A percentile compares a stretch with the other conserved stretches of the same genome.
Evolutionary conservation across 2,888 invertebrate genomes (phyloP).

Genomic region (Lissonota sp.): DNA sequence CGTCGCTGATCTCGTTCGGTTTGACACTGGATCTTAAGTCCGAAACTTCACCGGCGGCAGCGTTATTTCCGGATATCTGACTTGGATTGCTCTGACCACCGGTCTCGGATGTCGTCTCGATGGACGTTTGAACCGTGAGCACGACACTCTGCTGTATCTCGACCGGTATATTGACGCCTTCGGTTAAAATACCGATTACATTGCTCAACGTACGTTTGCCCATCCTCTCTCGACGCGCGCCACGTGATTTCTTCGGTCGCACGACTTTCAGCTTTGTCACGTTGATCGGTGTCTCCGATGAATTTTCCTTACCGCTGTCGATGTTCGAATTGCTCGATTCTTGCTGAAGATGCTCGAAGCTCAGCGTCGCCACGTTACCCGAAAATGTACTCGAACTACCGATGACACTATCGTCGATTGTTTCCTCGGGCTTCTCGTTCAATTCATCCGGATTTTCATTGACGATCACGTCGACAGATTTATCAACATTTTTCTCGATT

Average conservation of each 20-base stretch:
- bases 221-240: slow-evolving; percentile 73
- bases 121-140: slow-evolving; percentile 77
- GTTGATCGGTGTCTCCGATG: slow-evolving; percentile 75
- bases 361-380: slow-evolving; percentile 68
- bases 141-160: slow-evolving; percentile 79
- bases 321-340: slow-evolving; percentile 80
- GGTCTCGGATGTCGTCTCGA: slow-evolving; percentile 71
- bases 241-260: slow-evolving; percentile 78
- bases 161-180: slow-evolving; percentile 80
- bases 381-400: background rate
- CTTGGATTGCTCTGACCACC: slow-evolving; percentile 64
- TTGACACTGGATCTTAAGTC: slow-evolving; percentile 55
- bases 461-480: slow-evolving; percentile 3
- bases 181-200: slow-evolving; percentile 82
- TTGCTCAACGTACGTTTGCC: slow-evolving; percentile 76
- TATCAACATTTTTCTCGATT: background rate
- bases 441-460: slow-evolving; percentile 22
- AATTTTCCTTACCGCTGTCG: slow-evolving; percentile 82
- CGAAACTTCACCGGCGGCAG: slow-evolving; percentile 45
- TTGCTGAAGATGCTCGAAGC: slow-evolving; percentile 76
- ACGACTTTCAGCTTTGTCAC: slow-evolving; percentile 76
- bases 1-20: slow-evolving; percentile 54
- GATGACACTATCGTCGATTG: slow-evolving; percentile 6
- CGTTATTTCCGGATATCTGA: slow-evolving; percentile 59
- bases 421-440: slow-evolving; percentile 27